A percentile compares a stretch with the other conserved stretches of the same genome.
These are phyloP conservation scores for Serranochromis macrocephalus DNA, from an alignment of 2,113 vertebrate species.

Conservation along the genomic window DNA sequence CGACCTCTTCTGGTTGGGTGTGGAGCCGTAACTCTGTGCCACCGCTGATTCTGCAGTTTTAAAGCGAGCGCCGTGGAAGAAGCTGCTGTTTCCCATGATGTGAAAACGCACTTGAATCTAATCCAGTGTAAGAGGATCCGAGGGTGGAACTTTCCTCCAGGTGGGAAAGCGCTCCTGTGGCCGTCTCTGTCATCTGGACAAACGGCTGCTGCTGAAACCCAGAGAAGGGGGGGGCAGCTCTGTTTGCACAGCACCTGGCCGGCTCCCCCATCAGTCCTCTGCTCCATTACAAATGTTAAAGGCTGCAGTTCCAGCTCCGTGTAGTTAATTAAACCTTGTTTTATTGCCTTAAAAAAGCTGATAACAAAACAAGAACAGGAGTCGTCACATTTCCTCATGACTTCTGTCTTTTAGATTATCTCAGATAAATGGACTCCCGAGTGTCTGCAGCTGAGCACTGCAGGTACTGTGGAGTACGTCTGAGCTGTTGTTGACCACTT, in stretches of 20 bases:
- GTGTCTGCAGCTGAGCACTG: not conserved
- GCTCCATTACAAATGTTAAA: not conserved
- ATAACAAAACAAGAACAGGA: not conserved
- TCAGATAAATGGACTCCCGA: not conserved
- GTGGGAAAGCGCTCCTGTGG: not conserved
- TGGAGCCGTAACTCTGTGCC: not conserved
- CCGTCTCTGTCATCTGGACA: not conserved
- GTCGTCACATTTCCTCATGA: not conserved
- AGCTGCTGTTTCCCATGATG: not conserved
- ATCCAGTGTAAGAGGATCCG: not conserved
- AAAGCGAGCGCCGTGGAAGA: not conserved
- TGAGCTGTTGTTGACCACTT: not conserved
- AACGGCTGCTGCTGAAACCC: slow-evolving; percentile 10
- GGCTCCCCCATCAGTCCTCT: not conserved
- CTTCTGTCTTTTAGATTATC: not conserved
- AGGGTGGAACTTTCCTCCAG: not conserved
- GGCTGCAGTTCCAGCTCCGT: not conserved
- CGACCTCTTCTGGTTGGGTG: slow-evolving; percentile 64
- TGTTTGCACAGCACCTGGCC: not conserved
- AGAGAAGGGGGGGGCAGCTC: not conserved
- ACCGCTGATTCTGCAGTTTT: not conserved
- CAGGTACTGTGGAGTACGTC: not conserved
- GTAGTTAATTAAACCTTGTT: not conserved
- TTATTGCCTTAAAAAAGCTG: not conserved
- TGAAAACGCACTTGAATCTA: not conserved